Evolutionary conservation across 2,113 vertebrate genomes (phyloP).

Genomic region (Australoheros scitulus): DNA sequence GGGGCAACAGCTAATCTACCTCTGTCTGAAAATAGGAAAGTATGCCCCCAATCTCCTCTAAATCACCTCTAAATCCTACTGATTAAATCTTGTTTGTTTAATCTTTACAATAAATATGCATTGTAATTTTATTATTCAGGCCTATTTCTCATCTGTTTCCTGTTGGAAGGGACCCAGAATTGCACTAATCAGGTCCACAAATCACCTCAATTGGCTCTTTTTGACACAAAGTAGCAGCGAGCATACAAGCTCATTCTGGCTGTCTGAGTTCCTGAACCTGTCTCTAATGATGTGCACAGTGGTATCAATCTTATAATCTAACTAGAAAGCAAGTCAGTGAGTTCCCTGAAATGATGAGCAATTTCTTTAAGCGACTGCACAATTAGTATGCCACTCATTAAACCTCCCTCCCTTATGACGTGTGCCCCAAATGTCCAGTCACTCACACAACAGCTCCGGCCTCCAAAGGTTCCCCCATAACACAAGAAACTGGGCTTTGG

Average conservation of each 20-base stretch:
- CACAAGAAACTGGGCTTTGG: constrained; percentile 43
- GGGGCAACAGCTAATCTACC: not conserved
- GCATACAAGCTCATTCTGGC: not conserved
- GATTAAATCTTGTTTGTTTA: constrained; percentile 2
- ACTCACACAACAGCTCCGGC: constrained; percentile 25
- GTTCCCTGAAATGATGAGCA: not conserved
- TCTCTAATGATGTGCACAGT: not conserved
- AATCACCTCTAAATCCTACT: not conserved
- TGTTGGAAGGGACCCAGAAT: not conserved
- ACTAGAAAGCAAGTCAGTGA: not conserved
- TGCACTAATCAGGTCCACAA: not conserved
- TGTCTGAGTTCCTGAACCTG: not conserved
- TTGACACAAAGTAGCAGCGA: no score
- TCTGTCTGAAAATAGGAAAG: not conserved
- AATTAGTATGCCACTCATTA: constrained; percentile 16
- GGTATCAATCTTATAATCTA: not conserved
- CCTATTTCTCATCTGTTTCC: not conserved
- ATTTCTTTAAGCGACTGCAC: not conserved
- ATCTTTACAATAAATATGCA: not conserved
- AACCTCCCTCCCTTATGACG: constrained; percentile 26
- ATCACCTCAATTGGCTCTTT: not conserved
- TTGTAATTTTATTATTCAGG: not conserved
- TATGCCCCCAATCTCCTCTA: not conserved
- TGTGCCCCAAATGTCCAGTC: constrained; percentile 55
- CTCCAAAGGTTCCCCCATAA: constrained; percentile 26